These are phyloP conservation scores for Passer domesticus DNA, from an alignment of 2,113 vertebrate species.

Conservation along the genomic window DNA sequence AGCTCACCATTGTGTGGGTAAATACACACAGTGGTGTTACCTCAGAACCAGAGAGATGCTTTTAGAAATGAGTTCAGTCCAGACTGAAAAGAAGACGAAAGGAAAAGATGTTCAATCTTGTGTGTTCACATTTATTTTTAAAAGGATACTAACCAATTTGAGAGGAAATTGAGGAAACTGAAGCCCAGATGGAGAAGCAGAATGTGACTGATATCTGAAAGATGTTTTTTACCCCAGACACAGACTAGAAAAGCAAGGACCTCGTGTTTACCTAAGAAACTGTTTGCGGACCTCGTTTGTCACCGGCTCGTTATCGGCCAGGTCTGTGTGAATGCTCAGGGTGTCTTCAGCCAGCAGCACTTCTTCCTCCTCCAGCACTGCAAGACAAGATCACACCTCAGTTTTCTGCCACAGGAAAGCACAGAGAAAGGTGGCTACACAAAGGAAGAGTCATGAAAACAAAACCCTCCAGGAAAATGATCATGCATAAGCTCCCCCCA, in stretches of 20 bases:
- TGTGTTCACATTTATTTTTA: not conserved
- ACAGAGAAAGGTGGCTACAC: not conserved
- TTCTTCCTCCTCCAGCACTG: constrained; percentile 78
- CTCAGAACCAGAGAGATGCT: not conserved
- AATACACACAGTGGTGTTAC: not conserved
- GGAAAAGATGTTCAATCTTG: not conserved
- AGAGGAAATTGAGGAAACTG: not conserved
- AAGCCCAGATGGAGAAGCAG: not conserved
- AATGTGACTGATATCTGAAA: not conserved
- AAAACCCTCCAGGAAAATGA: not conserved
- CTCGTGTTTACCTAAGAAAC: constrained; percentile 83
- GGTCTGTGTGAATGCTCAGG: constrained; percentile 88
- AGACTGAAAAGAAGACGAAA: not conserved
- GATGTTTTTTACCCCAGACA: not conserved
- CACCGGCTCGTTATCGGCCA: constrained; percentile 83
- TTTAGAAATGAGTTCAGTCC: not conserved
- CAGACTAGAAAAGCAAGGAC: not conserved
- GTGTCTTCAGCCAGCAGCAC: constrained; percentile 84
- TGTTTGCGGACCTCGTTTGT: constrained; percentile 84
- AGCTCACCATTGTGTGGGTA: not conserved
- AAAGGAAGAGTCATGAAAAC: not conserved
- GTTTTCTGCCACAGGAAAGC: not conserved
- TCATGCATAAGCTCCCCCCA: not conserved
- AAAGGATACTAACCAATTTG: not conserved
- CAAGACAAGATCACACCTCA: not conserved